Conservation (phyloP, 2,797 vertebrate species). For the Thalassophryne amazonica region DNA sequence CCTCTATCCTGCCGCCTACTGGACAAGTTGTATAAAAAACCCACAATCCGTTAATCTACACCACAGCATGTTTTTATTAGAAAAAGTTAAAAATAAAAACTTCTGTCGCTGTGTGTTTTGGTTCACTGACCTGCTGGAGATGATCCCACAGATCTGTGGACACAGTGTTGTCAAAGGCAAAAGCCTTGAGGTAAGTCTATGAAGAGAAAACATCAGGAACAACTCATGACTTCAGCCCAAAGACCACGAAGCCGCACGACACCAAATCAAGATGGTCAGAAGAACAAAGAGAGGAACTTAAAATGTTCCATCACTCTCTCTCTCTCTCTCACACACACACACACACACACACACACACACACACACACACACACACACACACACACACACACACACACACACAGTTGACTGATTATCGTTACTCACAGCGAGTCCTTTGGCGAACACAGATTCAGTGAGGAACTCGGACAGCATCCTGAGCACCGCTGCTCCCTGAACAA, state of each 20-base stretch:
- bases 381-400: not conserved
- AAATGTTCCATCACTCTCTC: not conserved
- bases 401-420: not conserved
- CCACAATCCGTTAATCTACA: too few relatives aligned
- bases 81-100: too few relatives aligned
- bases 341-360: not conserved
- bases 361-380: not conserved
- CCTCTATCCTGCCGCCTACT: too few relatives aligned
- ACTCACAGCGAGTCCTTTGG: constrained; percentile 86
- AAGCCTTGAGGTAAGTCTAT: constrained; percentile 87
- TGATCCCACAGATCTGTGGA: constrained; percentile 87
- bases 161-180: constrained; percentile 79
- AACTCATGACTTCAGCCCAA: not conserved
- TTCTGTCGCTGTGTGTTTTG: not conserved
- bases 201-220: constrained; percentile 6
- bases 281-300: not conserved
- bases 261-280: not conserved
- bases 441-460: constrained; percentile 85
- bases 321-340: not conserved
- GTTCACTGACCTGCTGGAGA: constrained; percentile 76
- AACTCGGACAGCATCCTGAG: constrained; percentile 92
- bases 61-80: too few relatives aligned
- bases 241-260: not conserved
- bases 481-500: constrained; percentile 85
- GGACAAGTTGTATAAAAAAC: too few relatives aligned